phyloP scores from a whole-genome alignment of 2,113 vertebrate species.

The Pitta sordida region DNA sequence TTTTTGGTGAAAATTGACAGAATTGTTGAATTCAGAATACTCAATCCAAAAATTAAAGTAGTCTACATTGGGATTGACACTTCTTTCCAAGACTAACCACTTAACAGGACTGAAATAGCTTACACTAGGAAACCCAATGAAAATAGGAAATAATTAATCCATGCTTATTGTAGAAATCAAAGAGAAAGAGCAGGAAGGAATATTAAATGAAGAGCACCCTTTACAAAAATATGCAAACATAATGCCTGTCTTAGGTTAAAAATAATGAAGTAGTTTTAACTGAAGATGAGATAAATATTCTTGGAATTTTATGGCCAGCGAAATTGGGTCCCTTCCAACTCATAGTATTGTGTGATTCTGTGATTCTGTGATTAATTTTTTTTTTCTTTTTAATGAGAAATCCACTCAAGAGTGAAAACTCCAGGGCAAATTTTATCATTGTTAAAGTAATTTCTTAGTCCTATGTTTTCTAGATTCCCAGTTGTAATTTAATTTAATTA shows the following conservation, averaged over 20 bases:
- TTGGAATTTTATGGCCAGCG: not conserved
- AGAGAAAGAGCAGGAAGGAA: not conserved
- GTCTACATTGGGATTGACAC: not conserved
- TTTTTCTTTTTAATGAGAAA: not conserved
- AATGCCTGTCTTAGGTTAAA: not conserved
- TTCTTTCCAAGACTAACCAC: conserved; percentile 23
- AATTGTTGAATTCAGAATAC: not conserved
- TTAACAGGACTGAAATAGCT: conserved; percentile 28
- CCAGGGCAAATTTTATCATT: not conserved
- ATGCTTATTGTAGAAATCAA: conserved; percentile 9
- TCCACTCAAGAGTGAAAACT: not conserved
- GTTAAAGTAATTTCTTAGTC: not conserved
- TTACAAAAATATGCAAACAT: not conserved
- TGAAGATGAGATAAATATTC: not conserved
- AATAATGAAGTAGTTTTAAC: not conserved
- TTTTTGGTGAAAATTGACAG: not conserved
- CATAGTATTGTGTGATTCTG: too few species aligned
- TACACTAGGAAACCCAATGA: not conserved
- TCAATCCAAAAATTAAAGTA: not conserved
- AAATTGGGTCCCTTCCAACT: too few species aligned
- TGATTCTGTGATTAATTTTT: too few species aligned
- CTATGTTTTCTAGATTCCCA: not conserved
- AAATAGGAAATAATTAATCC: conserved; percentile 49
- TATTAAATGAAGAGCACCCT: not conserved
- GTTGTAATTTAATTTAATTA: not conserved